These are phyloP conservation scores for Galerucella pusilla DNA, from an alignment of 2,888 invertebrate genomes.

Conservation along the genomic window DNA sequence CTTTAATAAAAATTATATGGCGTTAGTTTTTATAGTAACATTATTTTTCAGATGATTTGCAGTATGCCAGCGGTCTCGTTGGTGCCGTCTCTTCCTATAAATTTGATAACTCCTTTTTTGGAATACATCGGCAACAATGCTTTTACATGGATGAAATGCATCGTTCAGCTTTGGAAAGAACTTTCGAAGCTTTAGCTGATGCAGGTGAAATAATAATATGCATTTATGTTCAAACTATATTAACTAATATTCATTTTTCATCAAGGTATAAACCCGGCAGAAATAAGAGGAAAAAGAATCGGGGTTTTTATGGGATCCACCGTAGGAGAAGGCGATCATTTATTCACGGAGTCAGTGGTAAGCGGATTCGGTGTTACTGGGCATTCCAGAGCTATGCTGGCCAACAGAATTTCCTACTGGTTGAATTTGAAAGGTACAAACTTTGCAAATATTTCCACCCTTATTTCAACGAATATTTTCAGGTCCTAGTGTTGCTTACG, in stretches of 20 bases:
- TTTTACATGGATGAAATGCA: conserved; percentile 66
- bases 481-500: conserved; percentile 72
- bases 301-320: conserved; percentile 65
- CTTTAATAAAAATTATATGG: too few species aligned
- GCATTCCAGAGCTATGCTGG: conserved; percentile 92
- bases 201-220: conserved; percentile 59
- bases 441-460: background rate
- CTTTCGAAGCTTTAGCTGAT: conserved; percentile 66
- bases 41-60: conserved; percentile 54
- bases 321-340: conserved; percentile 65
- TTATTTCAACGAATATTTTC: conserved; percentile 14
- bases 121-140: conserved; percentile 65
- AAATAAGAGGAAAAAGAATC: conserved; percentile 63
- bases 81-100: conserved; percentile 60
- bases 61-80: conserved; percentile 59
- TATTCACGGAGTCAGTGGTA: conserved; percentile 67
- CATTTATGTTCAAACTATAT: too few species aligned
- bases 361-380: conserved; percentile 76
- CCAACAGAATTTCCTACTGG: conserved; percentile 92
- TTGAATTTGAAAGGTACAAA: conserved; percentile 83
- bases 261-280: conserved; percentile 63
- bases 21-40: background rate
- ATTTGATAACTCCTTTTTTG: conserved; percentile 66
- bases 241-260: background rate
- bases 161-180: conserved; percentile 63